Percentiles rank a stretch among this genome's conserved stretches.
Evolutionary conservation across 2,888 invertebrate genomes (phyloP).

Genomic region (Drosophila kokeensis): DNA sequence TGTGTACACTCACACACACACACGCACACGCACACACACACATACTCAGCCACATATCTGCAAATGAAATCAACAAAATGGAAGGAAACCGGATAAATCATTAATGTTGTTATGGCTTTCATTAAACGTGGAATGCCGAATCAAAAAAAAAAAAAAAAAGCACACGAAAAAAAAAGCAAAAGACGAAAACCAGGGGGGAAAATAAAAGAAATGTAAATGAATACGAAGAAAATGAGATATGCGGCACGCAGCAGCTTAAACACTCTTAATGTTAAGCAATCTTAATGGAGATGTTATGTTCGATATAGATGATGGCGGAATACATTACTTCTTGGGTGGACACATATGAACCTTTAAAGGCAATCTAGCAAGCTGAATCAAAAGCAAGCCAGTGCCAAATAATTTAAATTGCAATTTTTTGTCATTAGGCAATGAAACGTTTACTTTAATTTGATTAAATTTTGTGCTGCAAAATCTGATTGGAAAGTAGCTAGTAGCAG

Average conservation of each 20-base stretch:
- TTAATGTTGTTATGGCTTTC: constrained; percentile 66
- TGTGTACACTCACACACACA: constrained; percentile 8
- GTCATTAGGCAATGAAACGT: background rate
- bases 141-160: constrained; percentile 14
- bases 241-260: background rate
- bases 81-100: constrained; percentile 73
- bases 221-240: constrained; percentile 10
- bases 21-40: background rate
- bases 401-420: background rate
- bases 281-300: constrained; percentile 8
- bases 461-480: background rate
- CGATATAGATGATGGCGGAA: background rate
- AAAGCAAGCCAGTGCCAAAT: background rate
- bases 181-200: background rate
- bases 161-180: background rate
- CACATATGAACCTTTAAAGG: background rate
- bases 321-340: background rate
- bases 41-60: constrained; percentile 34
- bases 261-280: background rate
- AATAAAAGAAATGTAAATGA: constrained; percentile 23
- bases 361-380: background rate
- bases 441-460: background rate
- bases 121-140: constrained; percentile 48
- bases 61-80: constrained; percentile 56
- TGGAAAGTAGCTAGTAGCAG: background rate